Evolutionary conservation across 92 coral and sea anemone genomes (phyloP).

Genomic region (Phenganax marumi): DNA sequence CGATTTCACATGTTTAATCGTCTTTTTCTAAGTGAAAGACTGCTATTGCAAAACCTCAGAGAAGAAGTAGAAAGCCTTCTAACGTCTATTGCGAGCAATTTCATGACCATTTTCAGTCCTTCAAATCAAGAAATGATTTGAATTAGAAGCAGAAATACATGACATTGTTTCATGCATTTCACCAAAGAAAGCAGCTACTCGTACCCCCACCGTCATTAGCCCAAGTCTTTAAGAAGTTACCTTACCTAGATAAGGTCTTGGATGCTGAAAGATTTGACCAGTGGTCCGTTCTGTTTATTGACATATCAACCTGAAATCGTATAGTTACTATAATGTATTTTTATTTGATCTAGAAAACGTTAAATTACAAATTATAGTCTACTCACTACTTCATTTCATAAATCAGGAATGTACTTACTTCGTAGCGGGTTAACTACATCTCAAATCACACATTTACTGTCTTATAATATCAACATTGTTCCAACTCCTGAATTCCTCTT

Average conservation of each 20-base stretch:
- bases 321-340: no score
- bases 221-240: background rate
- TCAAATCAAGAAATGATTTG: background rate
- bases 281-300: no score
- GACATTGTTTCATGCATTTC: background rate
- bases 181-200: background rate
- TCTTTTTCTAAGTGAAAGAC: slow-evolving; percentile 18
- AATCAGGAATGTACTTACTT: no score
- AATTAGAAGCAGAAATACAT: background rate
- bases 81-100: background rate
- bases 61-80: background rate
- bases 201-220: background rate
- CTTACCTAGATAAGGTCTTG: background rate
- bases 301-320: no score
- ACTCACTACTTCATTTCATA: no score
- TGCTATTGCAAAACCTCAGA: slow-evolving; percentile 42
- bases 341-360: no score
- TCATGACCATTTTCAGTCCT: no score
- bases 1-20: background rate
- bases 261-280: background rate
- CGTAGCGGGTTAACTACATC: no score
- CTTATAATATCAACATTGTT: no score
- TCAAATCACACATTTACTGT: no score
- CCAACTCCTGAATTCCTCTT: no score
- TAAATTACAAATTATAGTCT: no score